phyloP scores from a whole-genome alignment of 2,797 vertebrate genomes.

The Potorous gilbertii region DNA sequence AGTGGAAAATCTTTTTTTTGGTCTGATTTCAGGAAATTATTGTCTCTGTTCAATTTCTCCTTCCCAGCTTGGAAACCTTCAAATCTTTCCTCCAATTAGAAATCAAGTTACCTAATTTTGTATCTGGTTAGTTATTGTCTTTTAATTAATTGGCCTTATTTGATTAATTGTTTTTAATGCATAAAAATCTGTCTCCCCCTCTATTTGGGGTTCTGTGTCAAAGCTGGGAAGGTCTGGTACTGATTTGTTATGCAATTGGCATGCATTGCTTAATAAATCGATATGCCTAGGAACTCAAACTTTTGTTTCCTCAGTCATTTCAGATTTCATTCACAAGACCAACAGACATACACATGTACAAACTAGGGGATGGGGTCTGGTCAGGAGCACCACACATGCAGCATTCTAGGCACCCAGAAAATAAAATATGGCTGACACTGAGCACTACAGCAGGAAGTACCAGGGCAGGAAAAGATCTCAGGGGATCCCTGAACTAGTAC shows the following conservation, averaged over 20 bases:
- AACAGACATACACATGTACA: background rate
- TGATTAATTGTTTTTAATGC: background rate
- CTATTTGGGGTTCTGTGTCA: background rate
- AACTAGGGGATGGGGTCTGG: background rate
- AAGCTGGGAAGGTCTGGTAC: background rate
- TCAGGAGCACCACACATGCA: background rate
- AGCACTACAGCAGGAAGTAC: background rate
- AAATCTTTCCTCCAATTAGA: background rate
- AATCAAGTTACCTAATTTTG: background rate
- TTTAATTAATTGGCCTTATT: background rate
- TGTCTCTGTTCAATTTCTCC: background rate
- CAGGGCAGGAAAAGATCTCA: background rate
- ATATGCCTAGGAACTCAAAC: background rate
- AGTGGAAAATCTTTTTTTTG: background rate
- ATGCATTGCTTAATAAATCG: background rate
- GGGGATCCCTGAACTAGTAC: background rate
- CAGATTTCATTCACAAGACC: background rate
- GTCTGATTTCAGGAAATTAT: background rate
- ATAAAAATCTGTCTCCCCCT: background rate
- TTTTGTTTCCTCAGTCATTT: background rate
- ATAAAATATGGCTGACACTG: background rate
- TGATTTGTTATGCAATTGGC: background rate
- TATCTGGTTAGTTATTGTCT: background rate
- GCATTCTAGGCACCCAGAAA: background rate
- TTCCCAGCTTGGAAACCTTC: background rate